Base-by-base conservation (phyloP, 2,113 vertebrate genomes). In the Microtus ochrogaster region DNA sequence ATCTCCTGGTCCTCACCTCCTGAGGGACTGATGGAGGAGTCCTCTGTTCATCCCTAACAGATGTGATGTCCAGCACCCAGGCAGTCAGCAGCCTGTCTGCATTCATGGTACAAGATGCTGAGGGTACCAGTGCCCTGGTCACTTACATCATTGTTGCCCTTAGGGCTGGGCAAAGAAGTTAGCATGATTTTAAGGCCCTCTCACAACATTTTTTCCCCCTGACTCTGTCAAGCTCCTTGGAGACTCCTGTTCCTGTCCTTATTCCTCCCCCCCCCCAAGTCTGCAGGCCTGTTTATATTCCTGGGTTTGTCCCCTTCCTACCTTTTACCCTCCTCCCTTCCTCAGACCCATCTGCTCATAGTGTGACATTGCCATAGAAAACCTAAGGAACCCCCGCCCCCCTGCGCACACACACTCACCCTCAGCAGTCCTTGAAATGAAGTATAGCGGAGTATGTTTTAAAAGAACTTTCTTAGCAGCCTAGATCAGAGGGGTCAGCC, bases 21-120 rank as follows among this genome's bases (percentile, higher is more conserved):
- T 12, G 30, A 83, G 36, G 68, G 78, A 78, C 41, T 70, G 33
- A 52, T 16, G n/a, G 39, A 52, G 21, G 9, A 6, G 21, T 52
- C 90, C 88, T 93, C 89, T 65, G 52, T 55, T 49, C 70, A 63
- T 47, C 94, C 49, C 86, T 65, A 77, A 66, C n/a, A 81, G 41
- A 89, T 74, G 22, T 92, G 82, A 65, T 94, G 61, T 26, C 58
- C 76, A 88, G 72, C 17, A 68, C 41, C 63, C 68, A 78, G 21
- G 21, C n/a, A 87, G 78, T n/a, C 12, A 93, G 52, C 74, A 79
- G 30, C 55, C 1, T 89, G 0, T 61, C 33, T 89, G 84, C 22
- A 39, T 63, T 77, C 74, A 76, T 10, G 49, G 65, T 58, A 92
- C 61, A 52, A 82, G 93, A 86, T 83, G 21, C 36, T 92, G 21